Conservation (phyloP, 2,797 vertebrate genomes). For the Danio choprae region DNA sequence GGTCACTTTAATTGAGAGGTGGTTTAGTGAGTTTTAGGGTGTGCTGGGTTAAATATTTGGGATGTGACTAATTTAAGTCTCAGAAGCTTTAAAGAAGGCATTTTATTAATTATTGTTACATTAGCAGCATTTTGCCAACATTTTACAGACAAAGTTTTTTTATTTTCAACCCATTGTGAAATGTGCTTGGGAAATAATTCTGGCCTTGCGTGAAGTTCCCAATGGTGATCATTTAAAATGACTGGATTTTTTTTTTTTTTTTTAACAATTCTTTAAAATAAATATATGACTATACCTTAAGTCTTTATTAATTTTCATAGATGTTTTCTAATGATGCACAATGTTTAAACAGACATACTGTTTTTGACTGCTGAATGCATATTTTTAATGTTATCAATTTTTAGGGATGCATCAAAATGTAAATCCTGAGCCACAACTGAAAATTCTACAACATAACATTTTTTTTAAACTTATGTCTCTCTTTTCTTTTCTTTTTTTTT, state of each 20-base stretch:
- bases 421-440: too few relatives aligned
- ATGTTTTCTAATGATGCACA: too few relatives aligned
- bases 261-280: too few relatives aligned
- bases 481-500: too few relatives aligned
- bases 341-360: too few relatives aligned
- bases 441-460: too few relatives aligned
- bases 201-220: background rate
- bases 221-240: background rate
- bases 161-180: background rate
- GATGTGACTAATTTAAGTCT: conserved; percentile 7
- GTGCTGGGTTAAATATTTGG: background rate
- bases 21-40: background rate
- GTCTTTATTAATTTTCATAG: background rate
- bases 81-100: background rate
- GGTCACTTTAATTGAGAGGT: background rate
- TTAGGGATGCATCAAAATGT: too few relatives aligned
- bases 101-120: background rate
- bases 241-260: background rate
- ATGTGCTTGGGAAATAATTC: background rate
- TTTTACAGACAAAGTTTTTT: background rate
- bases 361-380: too few relatives aligned
- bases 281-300: background rate
- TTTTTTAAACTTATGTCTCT: too few relatives aligned
- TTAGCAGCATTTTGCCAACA: background rate
- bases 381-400: too few relatives aligned